These are phyloP conservation scores for Lepidochrysops patricia DNA, from an alignment of 2,888 invertebrate genomes.

Conservation along the genomic window DNA sequence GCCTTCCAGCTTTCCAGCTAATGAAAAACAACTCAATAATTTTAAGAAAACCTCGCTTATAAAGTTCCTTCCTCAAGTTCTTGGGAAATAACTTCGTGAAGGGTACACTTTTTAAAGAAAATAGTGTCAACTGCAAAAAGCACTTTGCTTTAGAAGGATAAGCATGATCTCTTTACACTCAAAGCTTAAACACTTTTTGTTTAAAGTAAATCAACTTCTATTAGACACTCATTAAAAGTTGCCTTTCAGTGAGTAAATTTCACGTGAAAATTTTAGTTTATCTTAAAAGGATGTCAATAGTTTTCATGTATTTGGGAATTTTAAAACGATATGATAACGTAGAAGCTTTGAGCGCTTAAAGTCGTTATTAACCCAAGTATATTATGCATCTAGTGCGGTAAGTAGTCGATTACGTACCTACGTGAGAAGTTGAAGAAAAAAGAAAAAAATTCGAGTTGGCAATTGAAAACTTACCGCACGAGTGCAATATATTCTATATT, in stretches of 20 bases:
- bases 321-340: too few species aligned
- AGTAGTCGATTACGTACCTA: too few species aligned
- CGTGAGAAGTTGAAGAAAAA: too few species aligned
- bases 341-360: too few species aligned
- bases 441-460: too few species aligned
- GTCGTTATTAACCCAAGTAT: too few species aligned
- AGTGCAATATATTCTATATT: too few species aligned
- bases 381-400: too few species aligned
- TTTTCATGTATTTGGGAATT: too few species aligned
- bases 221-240: slow-evolving; percentile 9
- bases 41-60: neutral
- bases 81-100: slow-evolving; percentile 36
- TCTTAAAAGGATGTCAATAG: too few species aligned
- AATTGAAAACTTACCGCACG: too few species aligned
- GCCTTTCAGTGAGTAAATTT: neutral
- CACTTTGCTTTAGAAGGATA: slow-evolving; percentile 29
- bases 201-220: slow-evolving; percentile 18
- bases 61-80: neutral
- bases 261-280: neutral
- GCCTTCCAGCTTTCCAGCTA: too few species aligned
- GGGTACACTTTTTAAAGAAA: slow-evolving; percentile 41
- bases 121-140: slow-evolving; percentile 34
- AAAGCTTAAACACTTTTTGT: slow-evolving; percentile 18
- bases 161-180: slow-evolving; percentile 21
- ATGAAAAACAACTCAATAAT: neutral